Evolutionary conservation across 2,797 vertebrate species (phyloP), one percentile per base, ranked within the genome.

Genomic region (Falco concolor): DNA sequence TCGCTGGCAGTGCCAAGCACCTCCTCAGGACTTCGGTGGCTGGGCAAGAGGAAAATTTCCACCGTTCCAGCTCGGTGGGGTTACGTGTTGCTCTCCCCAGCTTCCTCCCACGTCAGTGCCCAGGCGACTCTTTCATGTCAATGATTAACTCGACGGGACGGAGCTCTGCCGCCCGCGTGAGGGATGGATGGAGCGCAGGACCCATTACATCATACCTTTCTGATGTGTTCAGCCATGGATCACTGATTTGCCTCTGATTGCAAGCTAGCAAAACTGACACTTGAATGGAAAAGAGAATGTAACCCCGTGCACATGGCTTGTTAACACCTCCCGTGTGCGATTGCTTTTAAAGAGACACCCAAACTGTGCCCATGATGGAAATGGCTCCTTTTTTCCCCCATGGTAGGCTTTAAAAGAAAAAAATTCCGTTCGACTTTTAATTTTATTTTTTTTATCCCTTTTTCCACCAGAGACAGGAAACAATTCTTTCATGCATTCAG

Each of bases 381-480:
- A 93, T 1, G 5, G 44, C 87, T 79, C 42, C 81, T 87, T 91
- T 89, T 90, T 91, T 90, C 36, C 82, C 88, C 72, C 0, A 0
- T 64, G 80, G 85, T 34, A 84, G 57, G 59, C 65, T 91, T 75
- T 56, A 47, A 75, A 86, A 81, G 42, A 38, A 84, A 90, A 89
- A 92, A 85, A 23, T 50, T 65, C 18, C 0, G 24, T 76, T 84
- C 61, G n/a, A 90, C 77, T 93, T 93, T 20, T 90, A 93, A 86
- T 64, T 64, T 53, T 23, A 10, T 76, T 68, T 22, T 22, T 54
- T 30, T 34, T 24, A 40, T 61, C 32, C 13, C 7, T 91, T 94
- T 93, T 95, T 87, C 78, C 75, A 70, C 53, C 15, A 7, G 90
- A 91, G 84, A 73, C 69, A 89, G 95, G 90, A 97, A 91, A 79